Evolutionary conservation across 1,140 invertebrate genomes (phyloP), one percentile per base, ranked within the genome.

Genomic region (Papilio glaucus): DNA sequence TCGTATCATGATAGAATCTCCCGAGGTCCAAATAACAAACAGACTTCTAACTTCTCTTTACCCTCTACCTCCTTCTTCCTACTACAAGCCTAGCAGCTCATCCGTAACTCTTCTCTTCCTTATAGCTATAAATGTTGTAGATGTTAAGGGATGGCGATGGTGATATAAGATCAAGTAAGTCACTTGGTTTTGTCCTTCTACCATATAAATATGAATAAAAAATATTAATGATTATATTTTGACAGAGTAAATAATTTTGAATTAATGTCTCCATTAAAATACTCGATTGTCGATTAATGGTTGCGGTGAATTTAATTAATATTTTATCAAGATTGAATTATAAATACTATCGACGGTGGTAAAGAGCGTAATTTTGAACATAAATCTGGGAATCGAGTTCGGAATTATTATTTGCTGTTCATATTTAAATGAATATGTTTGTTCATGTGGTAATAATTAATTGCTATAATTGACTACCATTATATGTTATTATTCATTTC

Each of bases 251-350:
- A 6, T 12, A 15, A 18, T 63, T n/a, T 8, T 37, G n/a, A 1
- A n/a, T 13, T 21, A 63, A 39, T 38, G 29, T 63, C 18, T 41
- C 62, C 62, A 38, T 63, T 63, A 63, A 63, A 38, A 38, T 38
- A 9, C 8, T 18, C 33, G 38, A 39, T 38, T 21, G 33, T 38
- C 62, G 62, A 37, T 21, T 38, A 63, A 63, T 38, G 49, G 39
- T 38, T 38, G 38, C 38, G 29, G 62, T 39, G 33, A 41, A 37
- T 24, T 37, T 63, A 63, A 63, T 63, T 63, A 63, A 63, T 63
- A 63, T 39, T 63, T 63, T 63, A 63, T 63, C 62, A 63, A 63
- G 62, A 63, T 63, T 39, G 62, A 38, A 63, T 18, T 38, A 63
- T 63, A 41, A 41, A 63, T 38, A 63, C 39, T 63, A 39, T 18